Base-by-base conservation (phyloP, 2,113 vertebrate species). In the Arothron firmamentum region DNA sequence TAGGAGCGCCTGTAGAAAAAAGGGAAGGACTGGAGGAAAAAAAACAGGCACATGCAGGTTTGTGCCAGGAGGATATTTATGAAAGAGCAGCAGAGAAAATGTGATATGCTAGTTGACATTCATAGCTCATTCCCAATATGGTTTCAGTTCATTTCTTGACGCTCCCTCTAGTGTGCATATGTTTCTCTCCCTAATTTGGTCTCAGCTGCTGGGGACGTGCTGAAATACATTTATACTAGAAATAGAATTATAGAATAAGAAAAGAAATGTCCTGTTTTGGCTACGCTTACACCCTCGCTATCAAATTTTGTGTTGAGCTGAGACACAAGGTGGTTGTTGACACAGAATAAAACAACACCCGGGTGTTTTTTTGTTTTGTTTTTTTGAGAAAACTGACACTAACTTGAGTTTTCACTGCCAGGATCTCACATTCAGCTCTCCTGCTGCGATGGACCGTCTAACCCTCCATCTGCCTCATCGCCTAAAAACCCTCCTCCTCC, bases 71-170 rank as follows among this genome's bases (percentile, higher is more conserved):
- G 70, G 65, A 77, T 80, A 55, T 85, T 78, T 79, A 72, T 77
- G 76, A 79, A 76, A 78, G 55, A 53, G 62, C 67, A 71, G 65
- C 20, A 14, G 57, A 69, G 67, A 68, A 53, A 57, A 63, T 59
- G 75, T 69, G 67, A 77, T 75, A 87, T 77, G 75, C 78, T 78
- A 9, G 72, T 82, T 86, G 67, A 75, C 82, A 87, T 86, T 86
- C 83, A 78, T 65, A 61, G 56, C 47, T 67, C 64, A 65, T 72
- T 65, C 65, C 59, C 77, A 77, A 78, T 77, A 76, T 75, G 67
- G 63, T 70, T 67, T 78, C 67, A 60, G 77, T 68, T 84, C 52
- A 59, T 81, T 83, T 76, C 62, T 74, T 69, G 75, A 80, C 71
- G 76, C 65, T 60, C 52, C 54, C 55, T 62, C 65, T 60, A 51